Evolutionary conservation across 2,888 invertebrate genomes (phyloP).

Genomic region (Polymixis flavicincta): DNA sequence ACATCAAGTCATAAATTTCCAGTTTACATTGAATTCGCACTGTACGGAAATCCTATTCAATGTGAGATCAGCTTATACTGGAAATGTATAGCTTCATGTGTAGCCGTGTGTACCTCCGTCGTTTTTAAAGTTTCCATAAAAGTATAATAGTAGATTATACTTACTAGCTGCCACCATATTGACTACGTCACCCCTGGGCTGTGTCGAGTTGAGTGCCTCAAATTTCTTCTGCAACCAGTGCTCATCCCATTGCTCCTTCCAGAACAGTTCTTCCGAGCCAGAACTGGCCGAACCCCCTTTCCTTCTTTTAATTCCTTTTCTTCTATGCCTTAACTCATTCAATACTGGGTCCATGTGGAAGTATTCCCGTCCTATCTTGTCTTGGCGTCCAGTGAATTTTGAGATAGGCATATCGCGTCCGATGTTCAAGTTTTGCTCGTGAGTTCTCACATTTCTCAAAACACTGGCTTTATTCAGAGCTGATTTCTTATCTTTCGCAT

Average conservation of each 20-base stretch:
- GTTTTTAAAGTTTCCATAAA: neutral
- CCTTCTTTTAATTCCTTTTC: conserved; percentile 18
- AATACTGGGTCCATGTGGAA: conserved; percentile 75
- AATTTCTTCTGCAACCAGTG: conserved; percentile 75
- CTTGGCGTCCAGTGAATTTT: conserved; percentile 5
- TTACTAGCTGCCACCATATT: conserved; percentile 85
- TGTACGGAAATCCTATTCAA: no score
- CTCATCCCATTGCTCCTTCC: conserved; percentile 73
- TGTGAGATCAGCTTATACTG: no score
- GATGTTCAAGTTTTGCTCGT: conserved; percentile 29
- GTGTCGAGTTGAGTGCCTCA: conserved; percentile 75
- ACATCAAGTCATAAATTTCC: no score
- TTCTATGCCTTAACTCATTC: conserved; percentile 65
- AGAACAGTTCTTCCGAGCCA: conserved; percentile 61
- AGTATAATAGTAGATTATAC: conserved; percentile 47
- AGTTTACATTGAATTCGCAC: no score
- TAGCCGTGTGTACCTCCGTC: neutral
- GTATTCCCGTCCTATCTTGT: conserved; percentile 34
- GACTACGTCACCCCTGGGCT: conserved; percentile 74
- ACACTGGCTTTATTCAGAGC: conserved; percentile 43
- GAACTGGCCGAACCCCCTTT: neutral
- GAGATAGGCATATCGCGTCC: conserved; percentile 26
- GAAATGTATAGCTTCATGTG: no score
- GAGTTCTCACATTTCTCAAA: conserved; percentile 36
- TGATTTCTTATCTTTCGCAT: conserved; percentile 27